Evolutionary conservation across 2,113 vertebrate genomes (phyloP).

Genomic region (Cebidichthys violaceus): DNA sequence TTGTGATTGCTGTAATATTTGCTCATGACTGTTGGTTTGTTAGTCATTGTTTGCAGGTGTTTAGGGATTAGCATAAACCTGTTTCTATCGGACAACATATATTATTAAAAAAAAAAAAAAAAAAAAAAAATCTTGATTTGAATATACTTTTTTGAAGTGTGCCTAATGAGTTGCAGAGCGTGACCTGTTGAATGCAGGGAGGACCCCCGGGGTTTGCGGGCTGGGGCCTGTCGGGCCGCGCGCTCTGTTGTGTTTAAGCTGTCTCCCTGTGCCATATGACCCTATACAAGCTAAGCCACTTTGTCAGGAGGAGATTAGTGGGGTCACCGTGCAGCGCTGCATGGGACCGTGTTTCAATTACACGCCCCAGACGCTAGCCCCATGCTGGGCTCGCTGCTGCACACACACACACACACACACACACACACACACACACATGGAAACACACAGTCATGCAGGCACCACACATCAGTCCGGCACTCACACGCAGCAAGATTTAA

Average conservation of each 20-base stretch:
- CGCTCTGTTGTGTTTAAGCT: constrained; percentile 76
- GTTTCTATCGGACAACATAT: neutral
- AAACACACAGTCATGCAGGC: constrained; percentile 24
- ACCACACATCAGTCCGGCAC: constrained; percentile 13
- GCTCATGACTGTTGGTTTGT: neutral
- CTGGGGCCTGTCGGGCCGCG: neutral
- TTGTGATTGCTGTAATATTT: neutral
- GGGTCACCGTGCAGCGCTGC: constrained; percentile 79
- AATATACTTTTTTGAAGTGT: neutral
- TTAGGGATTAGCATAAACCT: neutral
- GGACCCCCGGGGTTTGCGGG: constrained; percentile 33
- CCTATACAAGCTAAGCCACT: constrained; percentile 84
- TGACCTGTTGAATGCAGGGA: constrained; percentile 53
- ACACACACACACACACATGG: constrained; percentile 13
- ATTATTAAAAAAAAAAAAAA: neutral
- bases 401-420: constrained; percentile 25
- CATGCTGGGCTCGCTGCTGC: constrained; percentile 69
- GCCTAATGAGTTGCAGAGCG: neutral
- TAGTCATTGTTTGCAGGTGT: constrained; percentile 1
- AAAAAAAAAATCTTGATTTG: neutral
- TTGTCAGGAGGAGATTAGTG: constrained; percentile 86
- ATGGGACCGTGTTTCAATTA: constrained; percentile 80
- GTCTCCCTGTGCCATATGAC: constrained; percentile 82
- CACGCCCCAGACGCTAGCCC: constrained; percentile 71
- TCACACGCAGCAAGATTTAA: neutral